Evolutionary conservation across 2,113 vertebrate species (phyloP), one percentile per base, ranked within the genome.

Genomic region (Melospiza georgiana): DNA sequence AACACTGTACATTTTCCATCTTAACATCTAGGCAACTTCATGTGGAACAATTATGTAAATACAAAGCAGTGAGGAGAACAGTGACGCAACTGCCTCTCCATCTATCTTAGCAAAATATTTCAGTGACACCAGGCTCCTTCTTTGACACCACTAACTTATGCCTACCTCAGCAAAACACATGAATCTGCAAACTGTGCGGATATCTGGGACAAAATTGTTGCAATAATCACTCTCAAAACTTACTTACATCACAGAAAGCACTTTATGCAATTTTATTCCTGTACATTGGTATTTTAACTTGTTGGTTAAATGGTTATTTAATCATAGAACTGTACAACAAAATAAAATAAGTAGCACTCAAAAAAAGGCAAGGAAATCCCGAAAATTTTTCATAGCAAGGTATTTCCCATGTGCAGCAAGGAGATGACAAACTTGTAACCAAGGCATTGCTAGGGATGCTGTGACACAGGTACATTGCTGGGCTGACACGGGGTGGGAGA

Each of bases 141-240:
- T 78, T 61, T 93, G 65, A 94, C 54, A 93, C 84, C 85, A 87
- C 49, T 88, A 68, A 95, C 48, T 49, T 77, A 71, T 89, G 80
- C 86, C 90, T 94, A 95, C 93, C 81, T 94, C 94, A 93, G 43
- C 49, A 90, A 81, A 87, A 93, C 59, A 81, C 35, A 44, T 9
- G 8, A 80, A 88, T 74, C 71, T 91, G n/a, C 55, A 93, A 71
- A 91, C 90, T 10, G 2, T 61, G 48, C 46, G 72, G 46, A 8
- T 30, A 68, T 30, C 65, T 73, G 43, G 48, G 31, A 37, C 9
- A 75, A 91, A 76, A 58, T 1, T 31, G 10, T 87, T 90, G 46
- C 67, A 88, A 76, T 76, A 85, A 84, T 3, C 30, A 75, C 48
- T 65, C 33, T 65, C 28, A 44, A 65, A 84, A 71, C 39, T 81